phyloP scores from a whole-genome alignment of 2,797 vertebrate species.

The Setipinna tenuifilis region DNA sequence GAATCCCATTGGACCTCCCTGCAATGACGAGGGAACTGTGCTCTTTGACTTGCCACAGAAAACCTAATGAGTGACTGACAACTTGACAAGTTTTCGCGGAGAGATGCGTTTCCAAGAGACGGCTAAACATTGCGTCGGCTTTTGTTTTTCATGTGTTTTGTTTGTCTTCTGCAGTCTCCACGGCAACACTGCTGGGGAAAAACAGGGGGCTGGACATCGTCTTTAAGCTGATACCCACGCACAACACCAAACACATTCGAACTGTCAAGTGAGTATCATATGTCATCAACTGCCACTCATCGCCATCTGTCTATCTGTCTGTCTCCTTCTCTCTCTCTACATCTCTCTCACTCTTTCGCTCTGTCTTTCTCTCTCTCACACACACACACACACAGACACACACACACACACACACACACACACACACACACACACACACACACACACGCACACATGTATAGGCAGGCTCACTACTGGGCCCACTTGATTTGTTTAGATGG shows the following conservation, averaged over 20 bases:
- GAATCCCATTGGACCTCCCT: not conserved
- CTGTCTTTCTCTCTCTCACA: not conserved
- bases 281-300: not conserved
- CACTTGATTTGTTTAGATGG: no score
- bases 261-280: constrained; percentile 79
- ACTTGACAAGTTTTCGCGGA: constrained; percentile 4
- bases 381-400: constrained; percentile 26
- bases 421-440: constrained; percentile 34
- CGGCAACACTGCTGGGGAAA: constrained; percentile 81
- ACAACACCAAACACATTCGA: constrained; percentile 73
- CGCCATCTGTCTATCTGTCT: not conserved
- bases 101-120: not conserved
- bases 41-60: not conserved
- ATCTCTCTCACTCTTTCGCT: not conserved
- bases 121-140: constrained; percentile 19
- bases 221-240: constrained; percentile 82
- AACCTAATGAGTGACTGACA: not conserved
- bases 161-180: constrained; percentile 71
- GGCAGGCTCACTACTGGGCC: not conserved
- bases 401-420: constrained; percentile 24
- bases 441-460: constrained; percentile 20
- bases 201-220: constrained; percentile 85
- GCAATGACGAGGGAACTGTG: not conserved
- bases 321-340: not conserved
- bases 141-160: not conserved